A percentile compares a stretch with the other conserved stretches of the same genome.
phyloP scores from a whole-genome alignment of 2,797 vertebrate genomes.

The Myotis findleyi region DNA sequence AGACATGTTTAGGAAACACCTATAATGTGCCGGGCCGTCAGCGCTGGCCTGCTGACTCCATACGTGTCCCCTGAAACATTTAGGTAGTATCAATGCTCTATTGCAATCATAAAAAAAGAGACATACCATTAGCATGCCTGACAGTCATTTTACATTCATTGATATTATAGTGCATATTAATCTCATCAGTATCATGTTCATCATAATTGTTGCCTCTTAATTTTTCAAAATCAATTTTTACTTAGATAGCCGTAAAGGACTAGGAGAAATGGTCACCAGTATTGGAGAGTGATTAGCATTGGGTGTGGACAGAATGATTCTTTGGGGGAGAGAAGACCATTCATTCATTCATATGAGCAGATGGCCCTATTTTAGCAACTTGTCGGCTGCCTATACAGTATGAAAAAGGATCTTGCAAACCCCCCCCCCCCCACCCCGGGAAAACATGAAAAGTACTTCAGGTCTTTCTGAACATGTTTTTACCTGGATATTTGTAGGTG shows the following conservation, averaged over 20 bases:
- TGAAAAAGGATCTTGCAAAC: background rate
- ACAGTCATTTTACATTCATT: background rate
- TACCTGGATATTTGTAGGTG: background rate
- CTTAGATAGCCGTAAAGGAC: background rate
- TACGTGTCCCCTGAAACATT: background rate
- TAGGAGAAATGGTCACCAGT: background rate
- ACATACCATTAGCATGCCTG: background rate
- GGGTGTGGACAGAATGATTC: background rate
- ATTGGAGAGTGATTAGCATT: background rate
- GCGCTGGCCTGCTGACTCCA: background rate
- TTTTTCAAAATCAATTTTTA: background rate
- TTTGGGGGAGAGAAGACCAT: background rate
- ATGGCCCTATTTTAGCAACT: background rate
- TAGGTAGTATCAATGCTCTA: background rate
- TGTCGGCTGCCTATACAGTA: background rate
- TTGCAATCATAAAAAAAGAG: background rate
- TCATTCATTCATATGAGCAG: background rate
- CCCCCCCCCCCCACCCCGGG: rapidly evolving
- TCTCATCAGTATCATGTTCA: background rate
- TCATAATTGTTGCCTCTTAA: background rate
- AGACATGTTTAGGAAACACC: background rate
- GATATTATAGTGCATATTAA: background rate
- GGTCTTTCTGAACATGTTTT: background rate
- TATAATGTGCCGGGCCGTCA: background rate
- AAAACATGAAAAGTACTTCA: background rate